Evolutionary conservation across 1,140 invertebrate genomes (phyloP), one percentile per base, ranked within the genome.

Genomic region (Drosophila sucinea): DNA sequence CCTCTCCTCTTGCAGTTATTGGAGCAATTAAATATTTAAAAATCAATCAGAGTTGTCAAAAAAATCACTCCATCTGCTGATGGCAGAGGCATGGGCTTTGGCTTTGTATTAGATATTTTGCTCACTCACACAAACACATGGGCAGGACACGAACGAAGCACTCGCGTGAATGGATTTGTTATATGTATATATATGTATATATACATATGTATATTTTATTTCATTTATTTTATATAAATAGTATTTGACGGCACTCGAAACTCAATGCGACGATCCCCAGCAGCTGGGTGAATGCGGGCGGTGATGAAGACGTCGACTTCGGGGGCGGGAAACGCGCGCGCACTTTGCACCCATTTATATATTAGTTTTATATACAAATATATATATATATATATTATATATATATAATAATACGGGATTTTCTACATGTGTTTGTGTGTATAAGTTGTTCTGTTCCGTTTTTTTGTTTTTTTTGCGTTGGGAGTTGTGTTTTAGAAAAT

Each of bases 161-260:
- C 68, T 58, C 32, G 17, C 56, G 73, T 66, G 67, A 58, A 75
- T 64, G 66, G 29, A 72, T 63, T 68, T 60, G 54, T 68, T 40
- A 56, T 60, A 67, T 66, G 77, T 30, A 56, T 47, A 58, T 47
- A 54, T 30, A 60, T 73, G 69, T 38, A 58, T 74, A 55, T 71
- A 65, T 71, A 38, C 67, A 64, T 69, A 47, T 51, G 74, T 85
- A 76, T 80, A 73, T 85, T 85, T 84, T 81, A 86, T 86, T 86
- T 60, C 80, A 87, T 89, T 89, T 87, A 83, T 87, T 87, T 73
- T 84, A 82, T 87, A 77, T 87, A 85, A 83, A 86, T 87, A 70
- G 79, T 86, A 79, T 86, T 86, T 87, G 79, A 83, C 74, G 70
- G 76, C 81, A 81, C 78, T 84, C 81, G 67, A 79, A 82, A 70